Evolutionary conservation across 1,140 invertebrate species (phyloP).

Genomic region (Ectropis grisescens): DNA sequence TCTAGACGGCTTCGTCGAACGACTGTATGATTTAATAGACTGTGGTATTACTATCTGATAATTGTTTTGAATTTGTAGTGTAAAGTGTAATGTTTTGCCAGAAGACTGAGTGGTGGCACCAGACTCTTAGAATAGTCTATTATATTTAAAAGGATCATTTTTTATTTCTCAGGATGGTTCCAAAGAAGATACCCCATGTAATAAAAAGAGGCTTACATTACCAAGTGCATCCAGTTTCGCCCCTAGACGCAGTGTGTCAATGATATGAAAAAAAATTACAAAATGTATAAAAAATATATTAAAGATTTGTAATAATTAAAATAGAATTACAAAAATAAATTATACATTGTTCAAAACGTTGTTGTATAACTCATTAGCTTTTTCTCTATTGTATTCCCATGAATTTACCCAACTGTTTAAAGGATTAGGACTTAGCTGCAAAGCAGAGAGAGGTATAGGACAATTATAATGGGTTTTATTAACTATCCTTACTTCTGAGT

Average conservation of each 20-base stretch:
- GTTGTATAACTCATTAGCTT: conserved; percentile 33
- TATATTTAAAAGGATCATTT: too few species aligned
- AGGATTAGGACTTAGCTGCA: conserved; percentile 45
- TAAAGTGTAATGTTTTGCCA: too few species aligned
- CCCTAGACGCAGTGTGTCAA: conserved; percentile 44
- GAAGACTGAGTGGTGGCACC: too few species aligned
- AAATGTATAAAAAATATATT: conserved; percentile 8
- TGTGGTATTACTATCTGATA: too few species aligned
- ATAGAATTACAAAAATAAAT: conserved; percentile 25
- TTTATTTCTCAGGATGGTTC: conserved; percentile 83
- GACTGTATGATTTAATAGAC: too few species aligned
- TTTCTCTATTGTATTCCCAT: conserved; percentile 22
- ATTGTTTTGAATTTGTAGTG: too few species aligned
- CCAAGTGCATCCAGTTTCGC: conserved; percentile 38
- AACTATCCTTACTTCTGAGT: conserved; percentile 19
- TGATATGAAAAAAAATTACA: conserved; percentile 18
- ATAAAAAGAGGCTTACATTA: conserved; percentile 78
- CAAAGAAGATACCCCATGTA: conserved; percentile 82
- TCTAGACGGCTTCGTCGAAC: too few species aligned
- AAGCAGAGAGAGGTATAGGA: conserved; percentile 64
- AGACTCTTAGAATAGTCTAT: too few species aligned
- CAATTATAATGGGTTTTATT: conserved; percentile 73
- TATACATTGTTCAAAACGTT: conserved; percentile 20
- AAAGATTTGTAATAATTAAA: neutral
- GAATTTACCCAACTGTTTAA: conserved; percentile 42